These are phyloP conservation scores for Dreissena rostriformis DNA, from an alignment of 1,140 invertebrate genomes.

Conservation along the genomic window DNA sequence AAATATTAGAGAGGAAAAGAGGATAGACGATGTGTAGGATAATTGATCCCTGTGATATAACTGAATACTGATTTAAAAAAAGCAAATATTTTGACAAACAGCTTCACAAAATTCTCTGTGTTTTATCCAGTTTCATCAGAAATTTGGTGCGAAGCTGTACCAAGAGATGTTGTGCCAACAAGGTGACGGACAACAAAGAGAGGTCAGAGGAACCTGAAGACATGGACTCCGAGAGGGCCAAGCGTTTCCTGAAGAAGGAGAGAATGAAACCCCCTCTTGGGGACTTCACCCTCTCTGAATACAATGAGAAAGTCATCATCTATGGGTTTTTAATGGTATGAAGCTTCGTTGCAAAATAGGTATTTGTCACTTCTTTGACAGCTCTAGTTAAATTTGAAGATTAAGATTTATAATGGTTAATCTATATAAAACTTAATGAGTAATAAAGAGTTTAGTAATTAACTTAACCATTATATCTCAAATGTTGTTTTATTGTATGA, in stretches of 20 bases:
- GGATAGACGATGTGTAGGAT: slow-evolving; percentile 20
- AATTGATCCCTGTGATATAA: slow-evolving; percentile 52
- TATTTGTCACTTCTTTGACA: too few relatives aligned
- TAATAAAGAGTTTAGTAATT: too few relatives aligned
- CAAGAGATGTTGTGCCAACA: slow-evolving; percentile 23
- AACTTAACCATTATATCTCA: too few relatives aligned
- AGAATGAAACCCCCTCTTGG: slow-evolving; percentile 76
- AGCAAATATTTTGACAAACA: background rate
- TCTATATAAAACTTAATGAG: too few relatives aligned
- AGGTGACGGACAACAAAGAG: slow-evolving; percentile 6
- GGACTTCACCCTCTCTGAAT: slow-evolving; percentile 81
- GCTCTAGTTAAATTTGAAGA: background rate
- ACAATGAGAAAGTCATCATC: slow-evolving; percentile 82
- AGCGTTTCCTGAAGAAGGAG: slow-evolving; percentile 75
- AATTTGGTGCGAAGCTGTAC: slow-evolving; percentile 17
- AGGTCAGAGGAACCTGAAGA: background rate
- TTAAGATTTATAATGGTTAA: too few relatives aligned
- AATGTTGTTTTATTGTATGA: too few relatives aligned
- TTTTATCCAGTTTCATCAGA: slow-evolving; percentile 18
- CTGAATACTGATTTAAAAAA: background rate
- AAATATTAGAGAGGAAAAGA: background rate
- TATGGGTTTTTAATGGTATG: slow-evolving; percentile 82
- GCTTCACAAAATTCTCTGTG: background rate
- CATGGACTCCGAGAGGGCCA: slow-evolving; percentile 9
- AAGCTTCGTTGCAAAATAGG: background rate